Percentiles rank a stretch among this genome's conserved stretches.
These are phyloP conservation scores for Microctonus aethiopoides DNA, from an alignment of 2,888 invertebrate genomes.

Conservation along the genomic window DNA sequence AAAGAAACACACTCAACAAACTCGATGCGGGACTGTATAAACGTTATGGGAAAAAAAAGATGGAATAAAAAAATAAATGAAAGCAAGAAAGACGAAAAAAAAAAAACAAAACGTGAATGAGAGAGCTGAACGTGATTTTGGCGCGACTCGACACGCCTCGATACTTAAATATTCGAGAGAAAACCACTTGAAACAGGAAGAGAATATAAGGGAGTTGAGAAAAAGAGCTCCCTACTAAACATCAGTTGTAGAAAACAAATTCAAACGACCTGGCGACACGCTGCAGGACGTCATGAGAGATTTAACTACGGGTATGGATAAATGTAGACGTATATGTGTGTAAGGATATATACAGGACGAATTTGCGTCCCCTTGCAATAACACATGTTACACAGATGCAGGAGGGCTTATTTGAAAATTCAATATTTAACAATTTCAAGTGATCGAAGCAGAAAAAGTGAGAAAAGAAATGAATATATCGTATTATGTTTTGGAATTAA, in stretches of 20 bases:
- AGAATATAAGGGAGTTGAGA: neutral
- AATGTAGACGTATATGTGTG: neutral
- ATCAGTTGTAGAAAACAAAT: constrained; percentile 30
- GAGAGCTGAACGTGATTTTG: constrained; percentile 3
- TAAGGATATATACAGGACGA: constrained; percentile 6
- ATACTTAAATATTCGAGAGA: constrained; percentile 16
- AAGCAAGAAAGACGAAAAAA: neutral
- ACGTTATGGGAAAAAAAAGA: neutral
- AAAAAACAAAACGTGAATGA: neutral
- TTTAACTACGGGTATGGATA: neutral
- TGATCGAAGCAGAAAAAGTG: constrained; percentile 9
- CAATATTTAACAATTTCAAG: neutral
- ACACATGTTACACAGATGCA: neutral
- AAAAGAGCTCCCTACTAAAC: neutral
- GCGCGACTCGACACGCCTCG: constrained; percentile 1
- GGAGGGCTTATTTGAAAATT: neutral
- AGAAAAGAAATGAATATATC: constrained; percentile 29
- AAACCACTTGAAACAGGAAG: constrained; percentile 42
- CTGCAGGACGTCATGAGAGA: constrained; percentile 30
- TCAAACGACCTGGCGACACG: constrained; percentile 35
- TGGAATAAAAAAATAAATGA: neutral
- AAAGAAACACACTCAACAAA: constrained; percentile 12
- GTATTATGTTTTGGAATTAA: no score
- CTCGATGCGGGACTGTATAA: constrained; percentile 15
- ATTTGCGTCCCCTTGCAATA: neutral